phyloP scores from a whole-genome alignment of 2,113 vertebrate genomes.

The Callospermophilus lateralis region DNA sequence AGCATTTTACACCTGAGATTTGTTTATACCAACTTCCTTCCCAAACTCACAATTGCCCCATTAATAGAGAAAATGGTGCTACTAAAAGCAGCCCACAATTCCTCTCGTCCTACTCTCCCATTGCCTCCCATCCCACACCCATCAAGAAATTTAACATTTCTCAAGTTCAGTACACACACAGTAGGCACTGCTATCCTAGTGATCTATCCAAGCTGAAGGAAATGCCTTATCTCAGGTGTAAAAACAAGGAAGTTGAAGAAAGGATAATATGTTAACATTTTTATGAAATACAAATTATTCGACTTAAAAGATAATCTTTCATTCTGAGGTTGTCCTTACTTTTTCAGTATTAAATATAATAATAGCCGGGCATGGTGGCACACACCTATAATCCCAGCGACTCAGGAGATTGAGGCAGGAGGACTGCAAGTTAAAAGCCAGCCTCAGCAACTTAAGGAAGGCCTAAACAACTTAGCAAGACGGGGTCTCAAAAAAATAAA shows the following conservation, averaged over 20 bases:
- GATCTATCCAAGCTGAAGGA: neutral
- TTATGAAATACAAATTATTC: neutral
- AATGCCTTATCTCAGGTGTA: neutral
- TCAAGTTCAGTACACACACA: neutral
- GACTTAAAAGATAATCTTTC: conserved; percentile 34
- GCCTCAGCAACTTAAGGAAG: too few species aligned
- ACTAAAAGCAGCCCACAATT: neutral
- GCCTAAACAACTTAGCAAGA: too few species aligned
- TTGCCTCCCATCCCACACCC: neutral
- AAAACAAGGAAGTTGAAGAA: neutral
- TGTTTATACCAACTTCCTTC: neutral
- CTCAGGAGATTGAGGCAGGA: too few species aligned
- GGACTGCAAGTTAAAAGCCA: too few species aligned
- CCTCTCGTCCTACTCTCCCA: neutral
- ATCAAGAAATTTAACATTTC: neutral
- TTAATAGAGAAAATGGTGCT: neutral
- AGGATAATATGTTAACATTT: neutral
- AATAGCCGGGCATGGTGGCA: too few species aligned
- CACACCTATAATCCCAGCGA: too few species aligned
- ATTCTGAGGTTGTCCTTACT: neutral
- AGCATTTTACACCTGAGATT: neutral
- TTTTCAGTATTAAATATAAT: conserved; percentile 2
- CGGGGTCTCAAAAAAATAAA: too few species aligned
- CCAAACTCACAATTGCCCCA: neutral
- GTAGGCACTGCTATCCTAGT: neutral